Evolutionary conservation across 2,797 vertebrate genomes (phyloP).

Genomic region (Myotis pilosus): DNA sequence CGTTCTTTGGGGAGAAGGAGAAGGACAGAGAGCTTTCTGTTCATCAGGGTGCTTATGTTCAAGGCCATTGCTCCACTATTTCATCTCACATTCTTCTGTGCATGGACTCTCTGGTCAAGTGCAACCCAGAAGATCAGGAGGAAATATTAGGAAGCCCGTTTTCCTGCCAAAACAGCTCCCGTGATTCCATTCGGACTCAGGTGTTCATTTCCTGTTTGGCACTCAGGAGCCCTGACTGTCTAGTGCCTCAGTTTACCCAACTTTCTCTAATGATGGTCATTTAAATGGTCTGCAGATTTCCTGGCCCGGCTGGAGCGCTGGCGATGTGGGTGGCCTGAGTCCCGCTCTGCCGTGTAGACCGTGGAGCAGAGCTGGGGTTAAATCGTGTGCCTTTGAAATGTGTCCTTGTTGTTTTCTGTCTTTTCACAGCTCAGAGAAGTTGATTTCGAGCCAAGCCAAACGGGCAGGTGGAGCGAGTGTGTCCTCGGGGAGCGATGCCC

Average conservation of each 20-base stretch:
- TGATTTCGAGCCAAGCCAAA: not conserved
- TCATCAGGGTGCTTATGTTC: accelerated
- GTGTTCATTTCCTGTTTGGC: not conserved
- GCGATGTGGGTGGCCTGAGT: accelerated
- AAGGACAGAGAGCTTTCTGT: not conserved
- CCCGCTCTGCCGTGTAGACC: accelerated
- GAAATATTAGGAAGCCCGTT: not conserved
- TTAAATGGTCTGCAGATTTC: not conserved
- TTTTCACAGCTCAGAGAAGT: not conserved
- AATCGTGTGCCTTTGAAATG: not conserved
- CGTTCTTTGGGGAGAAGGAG: not conserved
- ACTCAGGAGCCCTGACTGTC: too few relatives aligned
- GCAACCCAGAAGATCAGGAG: not conserved
- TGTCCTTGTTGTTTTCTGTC: not conserved
- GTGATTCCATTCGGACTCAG: not conserved
- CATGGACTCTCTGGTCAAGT: not conserved
- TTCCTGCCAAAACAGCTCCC: too few relatives aligned
- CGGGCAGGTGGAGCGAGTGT: not conserved
- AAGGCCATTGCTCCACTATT: not conserved
- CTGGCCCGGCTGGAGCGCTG: not conserved
- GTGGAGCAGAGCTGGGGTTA: accelerated
- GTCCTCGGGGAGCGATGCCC: not conserved
- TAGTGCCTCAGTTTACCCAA: not conserved
- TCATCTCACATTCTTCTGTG: accelerated
- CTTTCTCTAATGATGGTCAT: not conserved